phyloP scores from a whole-genome alignment of 2,888 invertebrate genomes.

The Diaphora mendica region DNA sequence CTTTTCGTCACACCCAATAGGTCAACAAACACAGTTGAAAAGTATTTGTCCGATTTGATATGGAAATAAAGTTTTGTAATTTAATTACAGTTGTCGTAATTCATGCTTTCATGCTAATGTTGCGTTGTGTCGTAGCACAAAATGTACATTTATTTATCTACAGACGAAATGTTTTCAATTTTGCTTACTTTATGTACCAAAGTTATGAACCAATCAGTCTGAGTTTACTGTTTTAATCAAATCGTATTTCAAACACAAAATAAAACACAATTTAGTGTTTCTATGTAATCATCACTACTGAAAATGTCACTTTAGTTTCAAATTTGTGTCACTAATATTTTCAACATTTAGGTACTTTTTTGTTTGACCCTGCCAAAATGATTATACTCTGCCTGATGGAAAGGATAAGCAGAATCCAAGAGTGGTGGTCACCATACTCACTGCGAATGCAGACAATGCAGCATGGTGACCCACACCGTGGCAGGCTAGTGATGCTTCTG shows the following conservation, averaged over 20 bases:
- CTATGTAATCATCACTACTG: not conserved
- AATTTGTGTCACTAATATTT: not conserved
- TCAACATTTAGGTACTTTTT: not conserved
- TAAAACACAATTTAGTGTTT: not conserved
- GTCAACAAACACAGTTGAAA: conserved; percentile 16
- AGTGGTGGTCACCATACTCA: too few species aligned
- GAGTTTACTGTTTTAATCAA: conserved; percentile 40
- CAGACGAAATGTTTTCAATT: conserved; percentile 25
- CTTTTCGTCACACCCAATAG: conserved; percentile 17
- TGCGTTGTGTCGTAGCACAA: conserved; percentile 28
- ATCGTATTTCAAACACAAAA: conserved; percentile 19
- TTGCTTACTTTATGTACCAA: conserved; percentile 29
- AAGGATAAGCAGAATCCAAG: too few species aligned
- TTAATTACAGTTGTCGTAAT: conserved; percentile 31
- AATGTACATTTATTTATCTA: conserved; percentile 41
- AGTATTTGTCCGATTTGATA: conserved; percentile 29
- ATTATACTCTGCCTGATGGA: too few species aligned
- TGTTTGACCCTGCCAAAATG: too few species aligned
- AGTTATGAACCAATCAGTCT: conserved; percentile 36
- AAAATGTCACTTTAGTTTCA: conserved; percentile 5
- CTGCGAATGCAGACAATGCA: too few species aligned
- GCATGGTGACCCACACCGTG: too few species aligned
- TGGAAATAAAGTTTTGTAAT: conserved; percentile 19
- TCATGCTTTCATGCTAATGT: conserved; percentile 23
- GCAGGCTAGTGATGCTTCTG: too few species aligned